These are phyloP conservation scores for Mirza zaza DNA, from an alignment of 2,113 vertebrate species.

Conservation along the genomic window DNA sequence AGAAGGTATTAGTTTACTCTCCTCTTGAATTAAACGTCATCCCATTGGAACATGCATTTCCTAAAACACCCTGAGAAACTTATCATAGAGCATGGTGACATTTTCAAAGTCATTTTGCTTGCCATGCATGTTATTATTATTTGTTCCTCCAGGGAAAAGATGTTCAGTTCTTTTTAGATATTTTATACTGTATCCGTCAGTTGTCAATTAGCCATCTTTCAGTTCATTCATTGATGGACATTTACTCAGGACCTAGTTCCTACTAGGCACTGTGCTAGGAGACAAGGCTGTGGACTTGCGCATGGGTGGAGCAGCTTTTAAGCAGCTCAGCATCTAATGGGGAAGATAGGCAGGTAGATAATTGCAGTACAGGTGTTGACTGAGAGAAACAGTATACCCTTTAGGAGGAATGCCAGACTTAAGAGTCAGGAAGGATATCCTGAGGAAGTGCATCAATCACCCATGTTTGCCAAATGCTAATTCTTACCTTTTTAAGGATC, in stretches of 20 bases:
- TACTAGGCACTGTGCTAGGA: background rate
- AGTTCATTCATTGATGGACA: slow-evolving; percentile 4
- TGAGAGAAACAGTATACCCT: background rate
- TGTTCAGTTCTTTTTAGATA: background rate
- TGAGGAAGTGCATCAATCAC: background rate
- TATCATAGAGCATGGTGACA: background rate
- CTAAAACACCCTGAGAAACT: slow-evolving; percentile 35
- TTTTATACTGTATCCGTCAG: background rate
- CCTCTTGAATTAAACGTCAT: slow-evolving; percentile 7
- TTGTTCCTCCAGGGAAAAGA: background rate
- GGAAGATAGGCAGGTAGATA: background rate
- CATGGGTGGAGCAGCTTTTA: background rate
- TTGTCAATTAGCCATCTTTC: slow-evolving; percentile 4
- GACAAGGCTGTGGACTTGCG: background rate
- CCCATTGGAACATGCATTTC: background rate
- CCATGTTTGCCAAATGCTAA: background rate
- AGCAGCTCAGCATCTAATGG: background rate
- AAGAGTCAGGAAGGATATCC: background rate
- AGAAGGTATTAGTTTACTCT: background rate
- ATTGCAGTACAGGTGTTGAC: background rate
- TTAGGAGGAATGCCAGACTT: background rate
- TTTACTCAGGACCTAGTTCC: background rate
- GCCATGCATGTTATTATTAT: background rate
- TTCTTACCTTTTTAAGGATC: background rate
- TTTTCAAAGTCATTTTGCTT: slow-evolving; percentile 37